Percentiles rank a stretch among this genome's conserved stretches.
phyloP scores from a whole-genome alignment of 1,140 invertebrate species.

The Eumeta japonica region DNA sequence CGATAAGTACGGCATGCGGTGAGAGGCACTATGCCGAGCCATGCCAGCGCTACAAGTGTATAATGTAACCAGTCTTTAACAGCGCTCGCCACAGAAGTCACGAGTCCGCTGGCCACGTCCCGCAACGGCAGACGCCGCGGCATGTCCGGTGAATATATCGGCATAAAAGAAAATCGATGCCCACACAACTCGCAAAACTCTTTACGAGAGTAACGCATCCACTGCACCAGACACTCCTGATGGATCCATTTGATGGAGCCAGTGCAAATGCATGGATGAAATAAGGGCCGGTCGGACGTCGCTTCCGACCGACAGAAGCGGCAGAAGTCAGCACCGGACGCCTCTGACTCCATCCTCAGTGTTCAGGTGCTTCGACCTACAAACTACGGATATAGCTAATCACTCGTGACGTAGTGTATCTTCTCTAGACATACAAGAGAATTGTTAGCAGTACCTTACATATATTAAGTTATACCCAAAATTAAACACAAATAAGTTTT shows the following conservation, averaged over 20 bases:
- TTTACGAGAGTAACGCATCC: constrained; percentile 94
- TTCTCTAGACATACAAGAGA: too few species aligned
- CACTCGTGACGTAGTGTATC: too few species aligned
- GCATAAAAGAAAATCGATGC: constrained; percentile 96
- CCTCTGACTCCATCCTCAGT: constrained; percentile 51
- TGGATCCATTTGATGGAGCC: constrained; percentile 99
- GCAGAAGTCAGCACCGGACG: constrained; percentile 79
- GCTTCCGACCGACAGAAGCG: constrained; percentile 96
- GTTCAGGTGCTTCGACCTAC: too few species aligned
- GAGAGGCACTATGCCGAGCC: constrained; percentile 95
- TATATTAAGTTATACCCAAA: too few species aligned
- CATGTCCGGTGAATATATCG: constrained; percentile 99
- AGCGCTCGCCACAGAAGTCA: constrained; percentile 86
- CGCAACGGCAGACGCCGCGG: constrained; percentile 89
- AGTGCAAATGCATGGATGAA: constrained; percentile 98
- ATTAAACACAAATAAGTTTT: too few species aligned
- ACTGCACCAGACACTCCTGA: constrained; percentile 86
- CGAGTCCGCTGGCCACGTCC: constrained; percentile 85
- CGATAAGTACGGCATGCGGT: constrained; percentile 96
- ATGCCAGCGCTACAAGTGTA: constrained; percentile 90
- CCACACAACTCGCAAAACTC: constrained; percentile 99
- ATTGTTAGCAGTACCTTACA: too few species aligned
- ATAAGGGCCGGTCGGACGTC: constrained; percentile 74
- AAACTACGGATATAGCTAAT: too few species aligned
- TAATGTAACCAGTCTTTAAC: constrained; percentile 97